phyloP scores from a whole-genome alignment of 2,113 vertebrate genomes.

The Carassius carassius region DNA sequence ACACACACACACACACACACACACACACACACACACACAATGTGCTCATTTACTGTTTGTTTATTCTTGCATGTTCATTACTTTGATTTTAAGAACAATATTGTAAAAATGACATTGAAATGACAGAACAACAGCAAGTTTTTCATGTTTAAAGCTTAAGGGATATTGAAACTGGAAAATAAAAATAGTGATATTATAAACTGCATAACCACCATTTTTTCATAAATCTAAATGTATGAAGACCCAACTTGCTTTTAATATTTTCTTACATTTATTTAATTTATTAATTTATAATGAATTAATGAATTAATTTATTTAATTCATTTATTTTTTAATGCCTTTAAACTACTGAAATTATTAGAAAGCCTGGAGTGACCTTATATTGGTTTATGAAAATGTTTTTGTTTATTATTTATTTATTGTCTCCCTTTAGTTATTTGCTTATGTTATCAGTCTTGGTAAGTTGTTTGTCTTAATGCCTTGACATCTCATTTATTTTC shows the following conservation, averaged over 20 bases:
- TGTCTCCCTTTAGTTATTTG: not conserved
- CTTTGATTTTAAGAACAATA: not conserved
- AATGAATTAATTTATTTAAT: too few species aligned
- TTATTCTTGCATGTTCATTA: not conserved
- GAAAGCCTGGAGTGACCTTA: not conserved
- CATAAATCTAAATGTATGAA: not conserved
- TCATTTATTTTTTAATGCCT: not conserved
- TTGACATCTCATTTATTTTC: not conserved
- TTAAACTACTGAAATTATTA: not conserved
- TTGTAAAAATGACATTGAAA: not conserved
- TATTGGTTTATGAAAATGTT: not conserved
- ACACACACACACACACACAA: not conserved
- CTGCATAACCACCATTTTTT: not conserved
- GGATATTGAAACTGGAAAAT: not conserved
- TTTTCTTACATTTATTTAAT: not conserved
- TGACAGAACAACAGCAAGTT: not conserved
- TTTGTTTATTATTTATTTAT: not conserved
- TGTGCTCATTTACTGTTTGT: not conserved
- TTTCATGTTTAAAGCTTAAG: not conserved
- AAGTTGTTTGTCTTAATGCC: not conserved
- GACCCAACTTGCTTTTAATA: not conserved
- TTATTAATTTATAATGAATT: too few species aligned
- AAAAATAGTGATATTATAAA: not conserved
- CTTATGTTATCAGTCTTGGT: not conserved
- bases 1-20: too few species aligned